Percentiles rank a stretch among this genome's conserved stretches.
Evolutionary conservation across 2,113 vertebrate genomes (phyloP).

Genomic region (Anguilla japonica): DNA sequence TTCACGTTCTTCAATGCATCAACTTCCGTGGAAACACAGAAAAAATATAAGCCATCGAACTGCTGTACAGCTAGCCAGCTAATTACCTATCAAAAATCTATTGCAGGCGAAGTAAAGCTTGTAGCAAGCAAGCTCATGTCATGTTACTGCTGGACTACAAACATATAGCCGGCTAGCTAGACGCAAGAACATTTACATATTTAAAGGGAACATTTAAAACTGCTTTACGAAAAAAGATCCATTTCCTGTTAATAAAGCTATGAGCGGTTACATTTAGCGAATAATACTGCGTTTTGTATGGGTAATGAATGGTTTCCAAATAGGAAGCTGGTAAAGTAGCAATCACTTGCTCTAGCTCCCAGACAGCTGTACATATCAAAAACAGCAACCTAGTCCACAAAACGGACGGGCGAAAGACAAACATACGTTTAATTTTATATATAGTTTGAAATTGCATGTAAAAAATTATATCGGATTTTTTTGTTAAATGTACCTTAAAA

Average conservation of each 20-base stretch:
- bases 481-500: constrained; percentile 24
- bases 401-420: background rate
- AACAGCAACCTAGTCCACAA: too few species aligned
- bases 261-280: background rate
- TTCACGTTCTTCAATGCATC: too few species aligned
- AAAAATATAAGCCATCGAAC: background rate
- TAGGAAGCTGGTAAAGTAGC: background rate
- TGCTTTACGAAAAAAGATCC: background rate
- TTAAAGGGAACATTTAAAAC: background rate
- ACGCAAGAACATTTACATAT: background rate
- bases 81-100: background rate
- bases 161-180: background rate
- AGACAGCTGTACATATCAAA: background rate
- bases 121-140: background rate
- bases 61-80: background rate
- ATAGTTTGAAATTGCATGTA: background rate
- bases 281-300: background rate
- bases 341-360: constrained; percentile 4
- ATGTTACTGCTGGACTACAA: background rate
- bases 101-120: background rate
- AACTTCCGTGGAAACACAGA: background rate
- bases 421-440: background rate
- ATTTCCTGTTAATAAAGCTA: background rate
- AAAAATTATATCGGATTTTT: background rate
- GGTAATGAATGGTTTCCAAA: background rate